Base-by-base conservation (phyloP, 2,888 invertebrate genomes). In the Drepanosiphum platanoidis region DNA sequence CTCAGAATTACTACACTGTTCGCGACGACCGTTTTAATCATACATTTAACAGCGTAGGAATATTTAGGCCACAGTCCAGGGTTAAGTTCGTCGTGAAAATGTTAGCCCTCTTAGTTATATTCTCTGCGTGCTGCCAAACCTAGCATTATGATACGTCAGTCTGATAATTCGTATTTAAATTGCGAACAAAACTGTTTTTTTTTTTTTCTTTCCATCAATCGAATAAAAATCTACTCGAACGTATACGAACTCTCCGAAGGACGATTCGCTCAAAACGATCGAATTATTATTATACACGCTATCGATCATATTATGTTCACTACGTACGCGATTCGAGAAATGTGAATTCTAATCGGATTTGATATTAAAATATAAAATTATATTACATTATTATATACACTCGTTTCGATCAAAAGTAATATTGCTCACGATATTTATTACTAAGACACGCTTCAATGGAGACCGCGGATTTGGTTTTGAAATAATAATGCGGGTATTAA, bases 401-500 rank as follows among this genome's bases (percentile, higher is more conserved):
- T 46, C 1, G 1, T 52, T 52, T 3, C 22, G 22, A 11, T 74
- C 30, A 4, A 46, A 74, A 74, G 11, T 22, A 36, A 11, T 52
- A 0, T 0, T 52, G 8, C 11, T 9, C 11, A 52, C 46, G 5
- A 18, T 58, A 58, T n/a, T 58, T n/a, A n/a, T n/a, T 1, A 11
- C 52, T 22, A 52, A 18, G 18, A 1, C 18, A 52, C 18, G 18
- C 42, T 42, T 5, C 18, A 22, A 15, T 5, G 18, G 18, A 1
- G 18, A 70, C n/a, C 32, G 32, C 9, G 13, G 74, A 32, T 13
- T 52, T 52, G 9, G 52, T 74, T 74, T 74, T 74, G 13, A 52
- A 74, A 52, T 74, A 46, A 74, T 74, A 74, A 74, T 72, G 22
- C 22, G 32, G 7, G 18, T 74, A 58, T 58, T 52, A 52, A 52